Conservation (phyloP, 2,113 vertebrate species). For the Pteronura brasiliensis region DNA sequence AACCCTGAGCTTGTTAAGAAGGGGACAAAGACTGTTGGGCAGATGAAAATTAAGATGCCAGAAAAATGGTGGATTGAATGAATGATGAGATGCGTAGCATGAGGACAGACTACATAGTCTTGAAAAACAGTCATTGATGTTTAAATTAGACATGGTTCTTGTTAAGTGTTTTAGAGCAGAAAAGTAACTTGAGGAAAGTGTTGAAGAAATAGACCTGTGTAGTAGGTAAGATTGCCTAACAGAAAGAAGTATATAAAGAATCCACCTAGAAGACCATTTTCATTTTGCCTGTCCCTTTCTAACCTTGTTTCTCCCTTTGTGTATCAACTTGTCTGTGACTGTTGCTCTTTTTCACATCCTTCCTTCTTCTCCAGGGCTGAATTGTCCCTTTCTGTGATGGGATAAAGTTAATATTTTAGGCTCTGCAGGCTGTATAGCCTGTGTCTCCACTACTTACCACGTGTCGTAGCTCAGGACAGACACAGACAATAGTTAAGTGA, state of each 20-base stretch:
- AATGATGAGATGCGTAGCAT: not conserved
- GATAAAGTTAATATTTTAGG: not conserved
- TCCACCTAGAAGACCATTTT: not conserved
- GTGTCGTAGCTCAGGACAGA: not conserved
- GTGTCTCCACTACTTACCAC: not conserved
- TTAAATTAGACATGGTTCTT: not conserved
- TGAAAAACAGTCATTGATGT: not conserved
- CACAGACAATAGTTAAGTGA: not conserved
- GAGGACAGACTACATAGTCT: not conserved
- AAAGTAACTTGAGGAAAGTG: not conserved
- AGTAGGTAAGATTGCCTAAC: not conserved
- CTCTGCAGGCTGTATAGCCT: not conserved
- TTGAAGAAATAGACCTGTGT: not conserved
- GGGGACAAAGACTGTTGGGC: not conserved
- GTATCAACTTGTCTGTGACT: not conserved
- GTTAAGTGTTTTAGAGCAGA: conserved; percentile 10
- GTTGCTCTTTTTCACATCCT: not conserved
- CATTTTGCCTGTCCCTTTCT: not conserved
- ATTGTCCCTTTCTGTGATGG: not conserved
- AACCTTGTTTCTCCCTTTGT: not conserved
- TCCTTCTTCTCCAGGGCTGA: not conserved
- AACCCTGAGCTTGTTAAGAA: not conserved
- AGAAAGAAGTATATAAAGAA: not conserved
- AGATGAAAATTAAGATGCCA: not conserved
- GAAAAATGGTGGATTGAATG: not conserved